Percentiles rank a stretch among this genome's conserved stretches.
phyloP scores from a whole-genome alignment of 2,797 vertebrate genomes.

The Anguilla pacifica region DNA sequence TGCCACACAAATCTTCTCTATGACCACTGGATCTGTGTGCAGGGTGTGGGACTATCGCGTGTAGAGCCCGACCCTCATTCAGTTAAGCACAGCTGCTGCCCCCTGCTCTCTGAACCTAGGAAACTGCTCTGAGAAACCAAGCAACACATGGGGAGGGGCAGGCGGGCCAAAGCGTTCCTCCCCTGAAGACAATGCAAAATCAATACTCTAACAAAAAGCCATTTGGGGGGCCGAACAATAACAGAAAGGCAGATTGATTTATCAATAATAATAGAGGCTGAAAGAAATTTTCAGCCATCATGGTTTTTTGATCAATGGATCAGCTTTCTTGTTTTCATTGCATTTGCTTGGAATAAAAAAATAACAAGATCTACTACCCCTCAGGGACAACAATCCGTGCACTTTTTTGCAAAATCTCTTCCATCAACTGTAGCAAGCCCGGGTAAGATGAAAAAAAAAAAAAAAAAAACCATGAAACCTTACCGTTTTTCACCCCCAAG shows the following conservation, averaged over 20 bases:
- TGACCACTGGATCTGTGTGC: not conserved
- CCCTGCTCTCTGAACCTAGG: not conserved
- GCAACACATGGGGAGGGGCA: not conserved
- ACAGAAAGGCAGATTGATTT: not conserved
- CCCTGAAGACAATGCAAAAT: not conserved
- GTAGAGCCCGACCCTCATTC: not conserved
- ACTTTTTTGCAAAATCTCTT: not conserved
- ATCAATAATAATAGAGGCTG: not conserved
- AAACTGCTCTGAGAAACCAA: not conserved
- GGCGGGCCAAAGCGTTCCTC: not conserved
- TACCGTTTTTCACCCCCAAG: not conserved
- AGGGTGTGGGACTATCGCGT: not conserved
- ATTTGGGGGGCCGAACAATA: not conserved
- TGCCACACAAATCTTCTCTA: not conserved
- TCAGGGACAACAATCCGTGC: not conserved
- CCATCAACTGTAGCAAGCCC: not conserved
- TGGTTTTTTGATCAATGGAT: not conserved
- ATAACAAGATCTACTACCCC: not conserved
- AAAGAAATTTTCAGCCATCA: not conserved
- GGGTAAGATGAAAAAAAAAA: too few species aligned
- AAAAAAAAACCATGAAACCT: constrained; percentile 1
- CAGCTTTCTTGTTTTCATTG: not conserved
- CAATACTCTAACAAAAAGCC: not conserved
- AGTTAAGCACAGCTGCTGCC: not conserved
- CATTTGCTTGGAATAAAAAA: not conserved